Evolutionary conservation across 2,888 invertebrate species (phyloP), one percentile per base, ranked within the genome.

Genomic region (Morinoia aosen): DNA sequence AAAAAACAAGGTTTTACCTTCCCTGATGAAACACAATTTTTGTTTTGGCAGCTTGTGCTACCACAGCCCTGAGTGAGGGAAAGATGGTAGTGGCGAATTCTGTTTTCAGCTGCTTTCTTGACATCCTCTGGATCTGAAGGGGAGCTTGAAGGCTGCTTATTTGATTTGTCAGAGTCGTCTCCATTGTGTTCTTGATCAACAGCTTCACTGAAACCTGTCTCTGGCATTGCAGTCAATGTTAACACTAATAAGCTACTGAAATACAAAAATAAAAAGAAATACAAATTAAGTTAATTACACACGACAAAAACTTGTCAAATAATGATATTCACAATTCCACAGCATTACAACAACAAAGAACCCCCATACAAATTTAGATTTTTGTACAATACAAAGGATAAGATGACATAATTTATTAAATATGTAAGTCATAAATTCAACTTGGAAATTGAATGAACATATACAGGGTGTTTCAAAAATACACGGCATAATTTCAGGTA

Each of bases 11-110:
- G 25, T 10, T 33, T 97, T 97, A 99, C 98, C 97, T 98, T 98
- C 97, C 98, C 98, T 97, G 98, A 99, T 40, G 99, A 99, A 97
- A 99, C 99, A 98, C 99, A 99, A 97, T 98, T 98, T 97, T 98
- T 98, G 97, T 99, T 99, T 97, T 98, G 98, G 97, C 99, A 99
- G 97, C 98, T 98, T n/a, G 98, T 98, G 97, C 99, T 98, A 57
- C 99, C 99, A 97, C 99, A 99, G 97, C 99, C 99, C 39, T 40
- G 90, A 90, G 90, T 90, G 97, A 99, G 98, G 91, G 98, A 98
- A 96, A 99, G 97, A 97, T 99, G 99, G 97, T 98, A 99, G 97
- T 99, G 90, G 7, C 39, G 90, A 90, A 90, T 90, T 33, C 48
- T 90, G 12, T 48, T 90, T 19, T 90, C 90, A 3, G 90, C 90